Evolutionary conservation across 2,797 vertebrate species (phyloP).

Genomic region (Macropus fuliginosus): DNA sequence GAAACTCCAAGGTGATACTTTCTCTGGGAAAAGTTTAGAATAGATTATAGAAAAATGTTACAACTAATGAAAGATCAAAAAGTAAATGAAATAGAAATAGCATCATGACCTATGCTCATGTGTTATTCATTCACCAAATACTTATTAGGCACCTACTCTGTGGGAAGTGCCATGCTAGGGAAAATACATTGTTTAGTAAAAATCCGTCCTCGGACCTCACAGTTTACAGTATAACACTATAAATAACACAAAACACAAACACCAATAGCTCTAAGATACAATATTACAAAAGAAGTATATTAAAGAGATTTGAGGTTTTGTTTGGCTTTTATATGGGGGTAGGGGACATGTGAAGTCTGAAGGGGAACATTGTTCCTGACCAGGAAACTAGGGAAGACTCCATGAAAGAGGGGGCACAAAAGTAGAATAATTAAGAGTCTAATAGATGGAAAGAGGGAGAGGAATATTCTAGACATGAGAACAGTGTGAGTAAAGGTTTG

Average conservation of each 20-base stretch:
- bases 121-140: background rate
- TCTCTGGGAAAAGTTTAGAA: background rate
- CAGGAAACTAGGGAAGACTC: background rate
- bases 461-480: too few relatives aligned
- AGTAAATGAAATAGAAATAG: too few relatives aligned
- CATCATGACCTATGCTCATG: background rate
- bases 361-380: background rate
- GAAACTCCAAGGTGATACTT: background rate
- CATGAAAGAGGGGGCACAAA: background rate
- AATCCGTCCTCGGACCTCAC: background rate
- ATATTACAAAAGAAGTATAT: background rate
- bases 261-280: background rate
- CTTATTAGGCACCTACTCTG: background rate
- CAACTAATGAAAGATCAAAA: background rate
- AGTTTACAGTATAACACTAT: background rate
- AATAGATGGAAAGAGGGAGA: background rate
- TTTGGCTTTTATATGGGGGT: background rate
- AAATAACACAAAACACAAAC: too few relatives aligned
- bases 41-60: background rate
- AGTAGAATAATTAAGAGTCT: background rate
- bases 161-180: background rate
- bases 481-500: too few relatives aligned
- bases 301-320: background rate
- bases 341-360: background rate
- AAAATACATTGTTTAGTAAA: background rate